phyloP scores from a whole-genome alignment of 2,113 vertebrate species.

The Poeciliopsis turrubarensis region DNA sequence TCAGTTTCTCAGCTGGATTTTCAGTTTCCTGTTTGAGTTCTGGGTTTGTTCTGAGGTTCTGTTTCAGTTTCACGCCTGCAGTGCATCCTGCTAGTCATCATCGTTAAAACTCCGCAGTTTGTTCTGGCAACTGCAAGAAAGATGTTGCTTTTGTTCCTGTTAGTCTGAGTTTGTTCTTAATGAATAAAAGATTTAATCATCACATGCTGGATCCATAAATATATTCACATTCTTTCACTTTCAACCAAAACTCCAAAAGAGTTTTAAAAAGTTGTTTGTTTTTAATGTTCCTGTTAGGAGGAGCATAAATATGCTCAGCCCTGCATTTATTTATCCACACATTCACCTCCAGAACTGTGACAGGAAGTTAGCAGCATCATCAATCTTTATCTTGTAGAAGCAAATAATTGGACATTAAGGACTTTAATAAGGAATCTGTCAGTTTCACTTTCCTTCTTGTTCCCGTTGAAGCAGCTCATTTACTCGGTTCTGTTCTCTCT shows the following conservation, averaged over 20 bases:
- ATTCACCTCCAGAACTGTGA: constrained; percentile 23
- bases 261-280: not conserved
- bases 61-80: too few species aligned
- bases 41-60: not conserved
- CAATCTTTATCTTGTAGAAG: constrained; percentile 57
- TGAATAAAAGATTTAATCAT: not conserved
- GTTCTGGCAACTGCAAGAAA: not conserved
- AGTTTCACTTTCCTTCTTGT: constrained; percentile 20
- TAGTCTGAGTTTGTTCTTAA: not conserved
- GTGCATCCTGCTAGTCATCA: not conserved
- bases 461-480: not conserved
- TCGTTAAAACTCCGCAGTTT: not conserved
- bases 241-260: too few species aligned
- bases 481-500: not conserved
- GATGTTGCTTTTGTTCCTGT: not conserved
- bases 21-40: not conserved
- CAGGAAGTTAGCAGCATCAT: constrained; percentile 61
- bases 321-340: not conserved
- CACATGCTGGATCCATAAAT: too few species aligned
- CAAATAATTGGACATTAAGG: constrained; percentile 63
- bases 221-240: too few species aligned
- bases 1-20: not conserved
- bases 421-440: constrained; percentile 54
- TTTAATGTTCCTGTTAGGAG: not conserved
- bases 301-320: not conserved